Evolutionary conservation across 2,888 invertebrate genomes (phyloP).

Genomic region (Drosophila flavopinicola): DNA sequence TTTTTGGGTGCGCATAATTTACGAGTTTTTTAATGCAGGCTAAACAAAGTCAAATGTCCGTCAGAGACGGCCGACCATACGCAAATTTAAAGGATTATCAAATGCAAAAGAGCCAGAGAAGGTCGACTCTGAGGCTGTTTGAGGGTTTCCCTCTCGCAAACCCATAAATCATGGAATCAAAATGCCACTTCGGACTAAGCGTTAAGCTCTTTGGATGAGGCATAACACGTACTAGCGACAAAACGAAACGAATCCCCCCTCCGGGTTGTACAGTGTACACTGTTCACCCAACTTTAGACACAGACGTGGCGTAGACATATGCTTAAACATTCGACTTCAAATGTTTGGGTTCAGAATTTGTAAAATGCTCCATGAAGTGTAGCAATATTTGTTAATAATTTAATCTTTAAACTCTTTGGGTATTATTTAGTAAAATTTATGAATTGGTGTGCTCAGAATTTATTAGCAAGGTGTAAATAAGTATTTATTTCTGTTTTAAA

Average conservation of each 20-base stretch:
- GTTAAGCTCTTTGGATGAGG: slow-evolving; percentile 69
- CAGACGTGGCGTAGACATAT: slow-evolving; percentile 31
- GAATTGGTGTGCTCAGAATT: no score
- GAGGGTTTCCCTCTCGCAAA: slow-evolving; percentile 45
- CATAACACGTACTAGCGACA: slow-evolving; percentile 69
- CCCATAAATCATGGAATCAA: slow-evolving; percentile 78
- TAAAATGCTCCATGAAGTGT: no score
- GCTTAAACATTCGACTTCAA: slow-evolving; percentile 11
- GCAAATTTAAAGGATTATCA: slow-evolving; percentile 77
- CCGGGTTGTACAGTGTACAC: no score
- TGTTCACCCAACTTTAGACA: not conserved
- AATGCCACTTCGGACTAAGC: slow-evolving; percentile 73
- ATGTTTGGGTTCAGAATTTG: not conserved
- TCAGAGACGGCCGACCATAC: slow-evolving; percentile 58
- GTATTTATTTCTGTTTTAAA: no score
- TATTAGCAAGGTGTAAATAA: no score
- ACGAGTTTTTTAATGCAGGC: slow-evolving; percentile 58
- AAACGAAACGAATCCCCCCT: slow-evolving; percentile 12
- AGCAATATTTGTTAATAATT: no score
- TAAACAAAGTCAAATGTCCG: slow-evolving; percentile 73
- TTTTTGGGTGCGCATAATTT: slow-evolving; percentile 45
- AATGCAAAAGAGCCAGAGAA: slow-evolving; percentile 68
- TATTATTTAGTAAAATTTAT: no score
- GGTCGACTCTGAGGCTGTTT: slow-evolving; percentile 4
- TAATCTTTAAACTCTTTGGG: no score